A percentile compares a stretch with the other conserved stretches of the same genome.
Evolutionary conservation across 2,113 vertebrate species (phyloP).

Genomic region (Chiloscyllium plagiosum): DNA sequence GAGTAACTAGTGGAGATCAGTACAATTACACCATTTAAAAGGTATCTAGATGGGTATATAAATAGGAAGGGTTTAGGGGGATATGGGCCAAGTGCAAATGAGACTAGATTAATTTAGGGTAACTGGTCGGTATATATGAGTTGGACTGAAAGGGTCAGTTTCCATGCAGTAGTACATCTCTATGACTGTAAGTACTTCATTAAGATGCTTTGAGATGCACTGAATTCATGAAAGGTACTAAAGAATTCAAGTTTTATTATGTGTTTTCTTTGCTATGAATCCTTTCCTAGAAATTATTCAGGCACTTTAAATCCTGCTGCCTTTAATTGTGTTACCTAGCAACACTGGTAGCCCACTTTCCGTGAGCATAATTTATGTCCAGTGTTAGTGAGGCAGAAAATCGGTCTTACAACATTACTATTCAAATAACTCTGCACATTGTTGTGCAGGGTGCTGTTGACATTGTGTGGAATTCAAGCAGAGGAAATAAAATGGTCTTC

Average conservation of each 20-base stretch:
- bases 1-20: too few relatives aligned
- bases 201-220: neutral
- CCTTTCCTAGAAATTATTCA: neutral
- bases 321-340: neutral
- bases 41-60: too few relatives aligned
- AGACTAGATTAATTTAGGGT: too few relatives aligned
- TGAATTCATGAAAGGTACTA: neutral
- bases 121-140: too few relatives aligned
- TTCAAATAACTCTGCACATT: neutral
- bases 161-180: too few relatives aligned
- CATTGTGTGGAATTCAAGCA: neutral
- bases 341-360: neutral
- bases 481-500: neutral
- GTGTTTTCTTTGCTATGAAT: neutral
- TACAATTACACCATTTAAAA: too few relatives aligned
- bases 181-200: neutral
- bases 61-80: too few relatives aligned
- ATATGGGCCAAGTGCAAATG: too few relatives aligned
- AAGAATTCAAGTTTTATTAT: neutral
- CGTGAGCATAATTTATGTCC: neutral
- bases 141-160: too few relatives aligned
- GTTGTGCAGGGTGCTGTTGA: neutral
- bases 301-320: neutral
- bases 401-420: neutral
- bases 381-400: neutral